Percentiles rank a stretch among this genome's conserved stretches.
Evolutionary conservation across 2,888 invertebrate species (phyloP).

Genomic region (Isotomurus palustris): DNA sequence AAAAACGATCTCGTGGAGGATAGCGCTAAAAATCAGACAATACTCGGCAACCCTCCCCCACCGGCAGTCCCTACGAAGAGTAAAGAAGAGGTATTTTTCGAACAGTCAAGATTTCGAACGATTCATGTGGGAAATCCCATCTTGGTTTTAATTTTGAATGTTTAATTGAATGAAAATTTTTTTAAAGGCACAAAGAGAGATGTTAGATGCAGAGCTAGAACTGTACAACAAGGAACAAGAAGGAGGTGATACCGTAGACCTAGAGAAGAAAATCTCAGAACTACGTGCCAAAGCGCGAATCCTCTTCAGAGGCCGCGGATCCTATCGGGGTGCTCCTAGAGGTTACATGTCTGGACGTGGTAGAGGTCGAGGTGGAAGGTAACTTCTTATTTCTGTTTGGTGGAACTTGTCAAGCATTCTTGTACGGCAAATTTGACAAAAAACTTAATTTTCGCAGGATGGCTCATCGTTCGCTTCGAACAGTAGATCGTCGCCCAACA

Average conservation of each 20-base stretch:
- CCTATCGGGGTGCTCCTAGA: constrained; percentile 44
- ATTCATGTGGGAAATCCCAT: not conserved
- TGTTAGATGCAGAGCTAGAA: constrained; percentile 86
- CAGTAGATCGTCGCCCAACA: constrained; percentile 81
- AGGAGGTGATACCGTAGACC: constrained; percentile 77
- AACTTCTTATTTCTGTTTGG: no score
- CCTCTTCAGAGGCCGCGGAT: constrained; percentile 44
- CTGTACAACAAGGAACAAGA: constrained; percentile 82
- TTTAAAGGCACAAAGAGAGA: constrained; percentile 68
- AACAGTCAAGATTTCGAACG: not conserved
- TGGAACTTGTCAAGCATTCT: no score
- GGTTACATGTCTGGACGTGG: constrained; percentile 34
- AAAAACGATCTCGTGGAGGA: constrained; percentile 49
- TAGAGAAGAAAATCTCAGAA: constrained; percentile 71
- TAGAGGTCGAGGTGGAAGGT: constrained; percentile 39
- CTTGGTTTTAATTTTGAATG: not conserved
- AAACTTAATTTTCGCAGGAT: no score
- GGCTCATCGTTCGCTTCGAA: constrained; percentile 27
- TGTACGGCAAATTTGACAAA: no score
- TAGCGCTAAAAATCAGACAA: constrained; percentile 12
- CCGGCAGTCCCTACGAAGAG: not conserved
- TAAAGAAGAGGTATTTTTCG: constrained; percentile 60
- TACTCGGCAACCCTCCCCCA: not conserved
- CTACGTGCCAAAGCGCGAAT: constrained; percentile 56
- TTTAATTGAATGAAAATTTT: constrained; percentile 1